Percentiles rank a stretch among this genome's conserved stretches.
These are phyloP conservation scores for Pampusana beccarii DNA, from an alignment of 2,113 vertebrate genomes.

Conservation along the genomic window DNA sequence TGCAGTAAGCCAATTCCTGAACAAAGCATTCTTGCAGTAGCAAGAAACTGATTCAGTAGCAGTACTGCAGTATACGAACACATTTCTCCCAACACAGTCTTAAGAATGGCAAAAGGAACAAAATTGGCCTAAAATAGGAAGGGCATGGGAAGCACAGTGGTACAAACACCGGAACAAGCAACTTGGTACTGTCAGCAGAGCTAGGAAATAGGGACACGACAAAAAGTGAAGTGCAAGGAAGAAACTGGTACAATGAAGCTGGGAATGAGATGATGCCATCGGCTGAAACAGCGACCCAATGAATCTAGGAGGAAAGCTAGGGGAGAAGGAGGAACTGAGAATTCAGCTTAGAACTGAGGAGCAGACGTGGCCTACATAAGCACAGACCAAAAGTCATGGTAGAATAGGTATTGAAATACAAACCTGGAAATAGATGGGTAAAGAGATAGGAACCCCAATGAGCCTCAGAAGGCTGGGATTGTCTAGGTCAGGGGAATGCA, in stretches of 20 bases:
- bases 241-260: neutral
- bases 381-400: neutral
- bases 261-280: neutral
- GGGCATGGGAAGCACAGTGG: accelerated
- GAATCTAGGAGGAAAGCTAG: accelerated
- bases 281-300: neutral
- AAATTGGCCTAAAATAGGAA: neutral
- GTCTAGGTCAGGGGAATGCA: neutral
- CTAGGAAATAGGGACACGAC: neutral
- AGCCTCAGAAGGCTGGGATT: neutral
- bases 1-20: neutral
- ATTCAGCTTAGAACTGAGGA: neutral
- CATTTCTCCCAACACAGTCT: neutral
- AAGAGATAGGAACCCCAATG: accelerated
- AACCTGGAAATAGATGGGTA: neutral
- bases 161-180: neutral
- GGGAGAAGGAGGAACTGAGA: neutral
- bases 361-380: neutral
- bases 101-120: neutral
- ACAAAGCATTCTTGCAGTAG: neutral
- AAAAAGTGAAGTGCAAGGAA: neutral
- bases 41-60: neutral
- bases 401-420: neutral
- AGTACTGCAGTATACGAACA: neutral
- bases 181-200: neutral